A percentile compares a stretch with the other conserved stretches of the same genome.
Evolutionary conservation across 2,888 invertebrate genomes (phyloP).

Genomic region (Miltochrista miniata): DNA sequence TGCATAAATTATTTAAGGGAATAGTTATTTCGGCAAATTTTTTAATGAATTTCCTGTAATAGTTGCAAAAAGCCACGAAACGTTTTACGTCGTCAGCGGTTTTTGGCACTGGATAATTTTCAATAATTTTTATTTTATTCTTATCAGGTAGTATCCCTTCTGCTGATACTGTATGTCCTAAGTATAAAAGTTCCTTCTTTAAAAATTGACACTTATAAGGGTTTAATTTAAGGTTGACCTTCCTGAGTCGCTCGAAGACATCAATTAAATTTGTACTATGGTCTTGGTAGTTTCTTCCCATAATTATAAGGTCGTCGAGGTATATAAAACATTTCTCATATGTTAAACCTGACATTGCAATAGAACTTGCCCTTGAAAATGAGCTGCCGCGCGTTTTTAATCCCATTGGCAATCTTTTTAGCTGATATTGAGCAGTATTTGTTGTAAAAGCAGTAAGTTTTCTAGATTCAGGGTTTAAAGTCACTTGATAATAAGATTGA

Average conservation of each 20-base stretch:
- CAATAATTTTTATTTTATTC: background rate
- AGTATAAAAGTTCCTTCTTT: background rate
- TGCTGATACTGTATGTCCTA: conserved; percentile 5
- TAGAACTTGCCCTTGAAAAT: background rate
- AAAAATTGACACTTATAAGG: background rate
- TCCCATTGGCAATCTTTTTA: conserved; percentile 15
- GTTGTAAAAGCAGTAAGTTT: conserved; percentile 16
- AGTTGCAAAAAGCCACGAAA: background rate
- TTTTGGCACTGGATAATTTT: conserved; percentile 3
- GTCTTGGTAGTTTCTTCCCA: background rate
- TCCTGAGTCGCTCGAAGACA: conserved; percentile 21
- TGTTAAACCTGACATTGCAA: conserved; percentile 3
- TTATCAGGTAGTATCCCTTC: conserved; percentile 5
- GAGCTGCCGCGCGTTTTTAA: conserved; percentile 11
- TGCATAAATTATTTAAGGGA: conserved; percentile 1
- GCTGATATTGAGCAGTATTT: conserved; percentile 5
- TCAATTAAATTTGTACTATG: conserved; percentile 3
- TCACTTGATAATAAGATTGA: conserved; percentile 11
- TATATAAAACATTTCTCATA: background rate
- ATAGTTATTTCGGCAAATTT: conserved; percentile 1
- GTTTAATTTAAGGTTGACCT: conserved; percentile 1
- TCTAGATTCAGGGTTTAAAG: conserved; percentile 8
- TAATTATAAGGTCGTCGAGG: background rate
- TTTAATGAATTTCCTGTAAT: background rate
- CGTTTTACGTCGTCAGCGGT: background rate